Conservation (phyloP, 2,797 vertebrate genomes). For the Esox lucius region DNA sequence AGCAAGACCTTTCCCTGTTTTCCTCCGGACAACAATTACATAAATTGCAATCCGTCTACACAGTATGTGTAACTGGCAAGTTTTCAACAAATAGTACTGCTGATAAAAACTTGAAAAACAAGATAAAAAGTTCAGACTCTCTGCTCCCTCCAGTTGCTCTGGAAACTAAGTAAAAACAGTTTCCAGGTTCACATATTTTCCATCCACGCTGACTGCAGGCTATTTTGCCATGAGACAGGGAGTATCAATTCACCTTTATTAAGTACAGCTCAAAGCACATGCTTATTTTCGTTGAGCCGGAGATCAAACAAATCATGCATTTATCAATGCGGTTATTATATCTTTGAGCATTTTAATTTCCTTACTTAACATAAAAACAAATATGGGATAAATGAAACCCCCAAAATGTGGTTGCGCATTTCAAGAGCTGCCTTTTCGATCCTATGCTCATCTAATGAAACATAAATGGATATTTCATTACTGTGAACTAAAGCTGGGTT, state of each 20-base stretch:
- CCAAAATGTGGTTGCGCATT: constrained; percentile 37
- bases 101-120: neutral
- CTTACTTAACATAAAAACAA: constrained; percentile 47
- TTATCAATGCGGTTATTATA: constrained; percentile 45
- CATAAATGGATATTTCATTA: constrained; percentile 50
- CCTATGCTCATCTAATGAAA: constrained; percentile 53
- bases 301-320: constrained; percentile 53
- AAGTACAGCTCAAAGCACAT: constrained; percentile 48
- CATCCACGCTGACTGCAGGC: constrained; percentile 19
- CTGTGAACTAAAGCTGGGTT: constrained; percentile 22
- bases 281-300: constrained; percentile 43
- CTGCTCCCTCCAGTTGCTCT: constrained; percentile 15
- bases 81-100: neutral
- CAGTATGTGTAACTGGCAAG: constrained; percentile 9
- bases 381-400: constrained; percentile 47
- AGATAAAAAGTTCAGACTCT: neutral
- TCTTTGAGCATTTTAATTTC: constrained; percentile 51
- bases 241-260: constrained; percentile 55
- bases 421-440: constrained; percentile 33
- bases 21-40: neutral
- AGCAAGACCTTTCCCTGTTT: too few relatives aligned
- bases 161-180: constrained; percentile 19
- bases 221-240: constrained; percentile 34
- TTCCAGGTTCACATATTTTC: neutral
- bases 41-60: neutral